A percentile compares a stretch with the other conserved stretches of the same genome.
Evolutionary conservation across 2,888 invertebrate species (phyloP).

Genomic region (Capitulum mitella): DNA sequence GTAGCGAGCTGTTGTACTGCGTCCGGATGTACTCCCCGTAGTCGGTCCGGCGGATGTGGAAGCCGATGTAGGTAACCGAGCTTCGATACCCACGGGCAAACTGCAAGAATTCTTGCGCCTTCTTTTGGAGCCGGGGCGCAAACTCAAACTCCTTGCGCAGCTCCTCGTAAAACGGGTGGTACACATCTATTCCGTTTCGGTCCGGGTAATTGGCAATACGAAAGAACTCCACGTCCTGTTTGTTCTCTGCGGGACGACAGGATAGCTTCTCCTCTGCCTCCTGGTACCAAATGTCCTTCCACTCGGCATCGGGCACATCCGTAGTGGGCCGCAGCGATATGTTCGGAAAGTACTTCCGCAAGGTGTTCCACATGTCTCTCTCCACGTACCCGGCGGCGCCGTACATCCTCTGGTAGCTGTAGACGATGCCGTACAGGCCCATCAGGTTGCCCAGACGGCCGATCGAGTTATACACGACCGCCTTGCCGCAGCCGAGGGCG

Average conservation of each 20-base stretch:
- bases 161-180: neutral
- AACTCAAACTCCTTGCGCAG: neutral
- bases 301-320: neutral
- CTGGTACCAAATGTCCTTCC: neutral
- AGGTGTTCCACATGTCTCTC: neutral
- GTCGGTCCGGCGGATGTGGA: too few species aligned
- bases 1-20: neutral
- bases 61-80: too few species aligned
- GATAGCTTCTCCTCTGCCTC: too few species aligned
- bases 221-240: neutral
- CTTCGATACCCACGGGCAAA: neutral
- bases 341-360: neutral
- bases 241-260: neutral
- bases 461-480: too few species aligned
- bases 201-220: neutral
- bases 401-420: neutral
- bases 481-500: neutral
- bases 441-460: neutral
- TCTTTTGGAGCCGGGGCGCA: neutral
- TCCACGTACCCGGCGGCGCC: neutral
- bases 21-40: neutral
- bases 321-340: neutral
- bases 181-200: constrained; percentile 3
- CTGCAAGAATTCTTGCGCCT: neutral
- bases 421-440: constrained; percentile 7